Conservation (phyloP, 2,113 vertebrate species). For the Bubo scandiacus region DNA sequence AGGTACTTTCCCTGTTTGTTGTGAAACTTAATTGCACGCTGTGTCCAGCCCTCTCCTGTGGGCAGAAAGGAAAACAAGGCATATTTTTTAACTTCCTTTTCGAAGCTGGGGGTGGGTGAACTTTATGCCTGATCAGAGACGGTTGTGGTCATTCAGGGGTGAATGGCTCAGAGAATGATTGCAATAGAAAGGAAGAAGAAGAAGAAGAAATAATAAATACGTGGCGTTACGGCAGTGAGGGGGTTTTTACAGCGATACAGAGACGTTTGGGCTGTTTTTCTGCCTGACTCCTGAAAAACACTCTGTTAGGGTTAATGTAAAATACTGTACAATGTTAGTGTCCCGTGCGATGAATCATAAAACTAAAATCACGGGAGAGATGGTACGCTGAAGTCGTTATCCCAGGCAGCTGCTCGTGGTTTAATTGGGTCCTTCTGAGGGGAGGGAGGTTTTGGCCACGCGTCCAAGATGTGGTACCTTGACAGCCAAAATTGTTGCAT, state of each 20-base stretch:
- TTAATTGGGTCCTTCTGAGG: not conserved
- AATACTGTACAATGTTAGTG: too few species aligned
- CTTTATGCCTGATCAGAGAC: not conserved
- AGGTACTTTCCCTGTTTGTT: conserved; percentile 36
- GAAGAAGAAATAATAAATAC: not conserved
- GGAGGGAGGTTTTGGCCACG: not conserved
- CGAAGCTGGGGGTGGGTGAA: not conserved
- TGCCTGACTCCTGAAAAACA: not conserved
- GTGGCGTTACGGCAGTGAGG: not conserved
- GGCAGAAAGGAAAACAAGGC: not conserved
- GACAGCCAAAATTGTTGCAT: not conserved
- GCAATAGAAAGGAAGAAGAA: not conserved
- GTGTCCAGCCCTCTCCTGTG: not conserved
- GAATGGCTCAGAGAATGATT: not conserved
- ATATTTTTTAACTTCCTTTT: not conserved
- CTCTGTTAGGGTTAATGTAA: not conserved
- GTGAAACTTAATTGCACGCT: not conserved
- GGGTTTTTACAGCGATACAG: not conserved
- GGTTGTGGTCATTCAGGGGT: not conserved
- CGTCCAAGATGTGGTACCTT: fast-evolving
- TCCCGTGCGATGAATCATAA: not conserved
- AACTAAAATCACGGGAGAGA: not conserved
- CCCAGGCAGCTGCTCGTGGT: not conserved
- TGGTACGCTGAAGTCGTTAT: not conserved
- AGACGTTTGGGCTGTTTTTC: not conserved